Base-by-base conservation (phyloP, 2,797 vertebrate genomes). In the Fringilla coelebs region DNA sequence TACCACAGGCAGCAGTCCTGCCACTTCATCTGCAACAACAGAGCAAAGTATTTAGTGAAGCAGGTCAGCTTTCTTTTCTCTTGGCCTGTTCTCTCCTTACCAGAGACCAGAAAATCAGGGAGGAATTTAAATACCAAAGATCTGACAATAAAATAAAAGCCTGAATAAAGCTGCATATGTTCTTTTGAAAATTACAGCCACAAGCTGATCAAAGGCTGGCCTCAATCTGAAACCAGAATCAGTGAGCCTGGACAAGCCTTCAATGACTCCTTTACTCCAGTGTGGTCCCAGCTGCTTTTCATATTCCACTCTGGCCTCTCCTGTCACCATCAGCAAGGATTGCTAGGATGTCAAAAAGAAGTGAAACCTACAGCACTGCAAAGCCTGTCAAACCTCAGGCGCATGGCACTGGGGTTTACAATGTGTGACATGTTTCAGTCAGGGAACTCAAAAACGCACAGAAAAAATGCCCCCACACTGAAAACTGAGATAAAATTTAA, bases 401-500 rank as follows among this genome's bases (percentile, higher is more conserved):
- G 0, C 5, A 3, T 78, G 77, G 63, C 29, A 11, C 26, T 2
- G 2, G n/a, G 13, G 36, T 90, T 93, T 79, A 86, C 0, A 0
- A 60, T 14, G 48, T 87, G 74, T 70, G 77, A 67, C 24, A 2
- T 14, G 34, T 58, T 91, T 78, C 48, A 82, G 16, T 60, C 1
- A 2, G 61, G 36, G 74, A 90, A 29, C 36, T 43, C 1, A 2
- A 43, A 90, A 67, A 36, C 0, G 0, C 1, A 1, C 2, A 4
- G 18, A 8, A 41, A 48, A 63, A 61, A 36, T 1, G 31, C 2
- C 60, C 14, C 41, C 19, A n/a, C 46, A 24, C n/a, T 80, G 68
- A 74, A 94, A 90, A 85, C 28, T 15, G 8, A 45, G 49, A 67
- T 61, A 80, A 71, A 80, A 90, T 10, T 40, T 32, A 45, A 86